Conservation (phyloP, 2,797 vertebrate species). For the Enteromius mattozi region DNA sequence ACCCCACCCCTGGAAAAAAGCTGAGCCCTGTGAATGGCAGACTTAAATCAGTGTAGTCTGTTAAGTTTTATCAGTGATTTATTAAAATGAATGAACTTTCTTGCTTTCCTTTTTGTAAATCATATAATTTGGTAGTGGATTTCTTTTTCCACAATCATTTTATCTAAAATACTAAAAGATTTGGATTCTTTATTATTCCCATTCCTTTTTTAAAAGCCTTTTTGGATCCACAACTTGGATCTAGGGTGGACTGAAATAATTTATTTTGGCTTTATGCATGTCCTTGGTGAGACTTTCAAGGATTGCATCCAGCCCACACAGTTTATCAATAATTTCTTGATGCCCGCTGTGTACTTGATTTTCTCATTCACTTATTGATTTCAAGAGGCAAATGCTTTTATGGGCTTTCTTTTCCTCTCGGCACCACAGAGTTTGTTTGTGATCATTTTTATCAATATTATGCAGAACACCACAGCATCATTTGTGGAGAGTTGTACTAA, state of each 20-base stretch:
- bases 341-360: slow-evolving; percentile 5
- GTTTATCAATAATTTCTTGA: slow-evolving; percentile 30
- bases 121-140: not conserved
- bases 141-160: not conserved
- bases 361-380: slow-evolving; percentile 32
- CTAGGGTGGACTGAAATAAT: not conserved
- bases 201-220: not conserved
- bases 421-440: not conserved
- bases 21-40: not conserved
- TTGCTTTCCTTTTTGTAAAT: not conserved
- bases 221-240: not conserved
- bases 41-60: not conserved
- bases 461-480: not conserved
- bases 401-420: not conserved
- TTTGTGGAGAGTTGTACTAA: slow-evolving; percentile 11
- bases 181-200: not conserved
- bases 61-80: not conserved
- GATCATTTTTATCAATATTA: not conserved
- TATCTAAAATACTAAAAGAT: not conserved
- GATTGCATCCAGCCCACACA: slow-evolving; percentile 15
- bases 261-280: slow-evolving; percentile 2
- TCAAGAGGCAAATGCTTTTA: not conserved
- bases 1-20: too few species aligned
- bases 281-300: slow-evolving; percentile 35
- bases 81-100: not conserved